Evolutionary conservation across 92 coral and sea anemone species (phyloP), one percentile per base, ranked within the genome.

Genomic region (Desmophyllum pertusum): DNA sequence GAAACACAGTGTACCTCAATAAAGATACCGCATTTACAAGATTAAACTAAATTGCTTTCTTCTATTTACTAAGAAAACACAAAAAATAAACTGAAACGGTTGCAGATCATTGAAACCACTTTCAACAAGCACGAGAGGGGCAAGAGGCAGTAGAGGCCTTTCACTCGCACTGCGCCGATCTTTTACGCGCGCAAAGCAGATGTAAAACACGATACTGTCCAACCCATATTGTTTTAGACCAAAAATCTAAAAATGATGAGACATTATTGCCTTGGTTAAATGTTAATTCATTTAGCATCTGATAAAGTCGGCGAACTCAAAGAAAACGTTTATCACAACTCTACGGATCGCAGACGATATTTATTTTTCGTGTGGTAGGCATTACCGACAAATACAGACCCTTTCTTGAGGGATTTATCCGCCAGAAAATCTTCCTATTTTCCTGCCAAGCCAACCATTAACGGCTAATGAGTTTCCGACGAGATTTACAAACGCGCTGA

Each of bases 211-310:
- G 69, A 41, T 40, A 57, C 25, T 23, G 23, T 1, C 45, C 51
- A 10, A 14, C 27, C 33, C 72, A 40, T 43, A 51, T 17, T 57
- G 57, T 30, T 38, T 33, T 29, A 30, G 71, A 51, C 37, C 79
- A 25, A 71, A 73, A 82, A 40, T 82, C 57, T 57, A 75, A 48
- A 64, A 61, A 67, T 84, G 82, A 75, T 62, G 50, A 63, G 41
- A 55, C 76, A 75, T 38, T 13, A 63, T 52, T 64, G 23, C 29
- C 64, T 76, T 33, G 82, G 70, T 13, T 50, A 62, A 68, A 21
- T 19, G 43, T 35, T 91, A 91, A 91, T 91, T 85, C 90, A 84
- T 91, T 91, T 91, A 88, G 92, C 94, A 91, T 85, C 92, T 91
- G 94, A 91, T 66, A 65, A 39, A 68, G 83, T 77, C 92, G 92